Evolutionary conservation across 2,113 vertebrate genomes (phyloP), one percentile per base, ranked within the genome.

Genomic region (Rhea pennata): DNA sequence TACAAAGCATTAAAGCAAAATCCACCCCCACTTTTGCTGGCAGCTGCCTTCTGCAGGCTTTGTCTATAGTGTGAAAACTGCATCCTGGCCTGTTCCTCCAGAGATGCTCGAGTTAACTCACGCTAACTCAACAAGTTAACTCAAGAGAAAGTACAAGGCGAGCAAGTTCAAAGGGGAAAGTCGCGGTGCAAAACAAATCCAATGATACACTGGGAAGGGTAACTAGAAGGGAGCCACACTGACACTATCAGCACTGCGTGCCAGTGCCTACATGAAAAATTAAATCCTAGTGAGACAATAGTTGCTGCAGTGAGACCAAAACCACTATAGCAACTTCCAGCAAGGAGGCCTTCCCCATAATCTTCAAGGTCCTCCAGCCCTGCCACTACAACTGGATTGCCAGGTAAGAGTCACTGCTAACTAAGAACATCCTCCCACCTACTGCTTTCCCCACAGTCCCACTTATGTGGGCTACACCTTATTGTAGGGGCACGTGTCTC

Each of bases 241-340:
- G 70, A 48, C 62, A 67, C 79, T 90, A 80, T 69, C 70, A 95
- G 71, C 29, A 7, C 44, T 56, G 64, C 24, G 7, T 42, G 53
- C 62, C 77, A 54, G 48, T 62, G 87, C 80, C 66, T 79, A 84
- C 5, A 36, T 1, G 14, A 91, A 65, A 89, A 93, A 92, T 82
- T 70, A 89, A 93, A 89, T 76, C 46, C 59, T 84, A 24, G 81
- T 59, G 78, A 73, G 78, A 71, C 59, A 93, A 89, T 40, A 84
- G 88, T 74, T 79, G 77, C 53, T 89, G 61, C 86, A 83, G 53
- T 53, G 58, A 85, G 58, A 42, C 66, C 54, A 78, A 85, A 94
- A 46, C 46, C 75, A 70, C 58, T 62, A 11, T 5, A 78, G n/a
- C 29, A 19, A 27, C 46, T 94, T 31, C 40, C 9, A 76, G 50